Conservation (phyloP, 2,888 invertebrate species). For the Sclerodermus sp. region DNA sequence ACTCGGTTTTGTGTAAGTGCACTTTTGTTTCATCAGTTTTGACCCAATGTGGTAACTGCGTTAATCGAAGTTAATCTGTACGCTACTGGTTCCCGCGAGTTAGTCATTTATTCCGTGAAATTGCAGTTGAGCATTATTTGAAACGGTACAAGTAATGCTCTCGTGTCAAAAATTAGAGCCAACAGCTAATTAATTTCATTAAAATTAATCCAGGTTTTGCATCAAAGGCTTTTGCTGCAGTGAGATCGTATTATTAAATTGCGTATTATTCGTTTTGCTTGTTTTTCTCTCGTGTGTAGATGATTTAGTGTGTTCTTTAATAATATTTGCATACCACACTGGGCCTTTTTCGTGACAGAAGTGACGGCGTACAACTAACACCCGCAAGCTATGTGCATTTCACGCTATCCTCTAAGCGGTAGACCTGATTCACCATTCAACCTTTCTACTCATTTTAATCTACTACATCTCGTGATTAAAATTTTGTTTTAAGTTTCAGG, state of each 20-base stretch:
- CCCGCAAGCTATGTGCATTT: slow-evolving; percentile 22
- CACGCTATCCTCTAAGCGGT: slow-evolving; percentile 25
- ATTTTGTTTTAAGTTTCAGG: not conserved
- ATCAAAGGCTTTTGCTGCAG: too few species aligned
- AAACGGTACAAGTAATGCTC: too few species aligned
- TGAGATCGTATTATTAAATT: not conserved
- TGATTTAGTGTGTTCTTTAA: not conserved
- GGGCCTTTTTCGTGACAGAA: slow-evolving; percentile 24
- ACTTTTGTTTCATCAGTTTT: slow-evolving; percentile 15
- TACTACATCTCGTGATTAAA: slow-evolving; percentile 7
- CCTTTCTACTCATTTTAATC: slow-evolving; percentile 33
- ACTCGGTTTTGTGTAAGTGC: slow-evolving; percentile 5
- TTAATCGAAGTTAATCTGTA: slow-evolving; percentile 4
- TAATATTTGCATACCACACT: slow-evolving; percentile 26
- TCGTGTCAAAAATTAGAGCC: too few species aligned
- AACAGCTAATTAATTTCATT: too few species aligned
- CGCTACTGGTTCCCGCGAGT: too few species aligned
- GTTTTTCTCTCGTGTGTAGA: not conserved
- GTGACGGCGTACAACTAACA: slow-evolving; percentile 11
- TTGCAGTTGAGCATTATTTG: too few species aligned
- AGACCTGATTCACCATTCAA: slow-evolving; percentile 39
- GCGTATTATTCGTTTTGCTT: not conserved
- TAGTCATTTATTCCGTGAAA: not conserved
- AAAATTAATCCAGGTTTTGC: too few species aligned
- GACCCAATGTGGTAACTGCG: slow-evolving; percentile 38